Evolutionary conservation across 2,797 vertebrate genomes (phyloP).

Genomic region (Danio jaintianensis): DNA sequence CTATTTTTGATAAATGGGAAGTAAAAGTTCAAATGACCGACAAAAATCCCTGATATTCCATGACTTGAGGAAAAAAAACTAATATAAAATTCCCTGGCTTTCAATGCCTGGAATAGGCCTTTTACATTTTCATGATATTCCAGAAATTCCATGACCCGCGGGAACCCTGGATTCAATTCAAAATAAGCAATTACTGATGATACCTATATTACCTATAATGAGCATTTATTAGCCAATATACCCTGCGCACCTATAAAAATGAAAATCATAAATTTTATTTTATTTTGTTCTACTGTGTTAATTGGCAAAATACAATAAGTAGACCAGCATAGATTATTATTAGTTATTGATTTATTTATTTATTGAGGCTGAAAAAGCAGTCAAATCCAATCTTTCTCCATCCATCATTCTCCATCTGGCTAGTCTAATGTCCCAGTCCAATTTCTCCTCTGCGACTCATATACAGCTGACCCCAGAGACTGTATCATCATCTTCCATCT

Average conservation of each 20-base stretch:
- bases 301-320: neutral
- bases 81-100: too few species aligned
- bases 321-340: neutral
- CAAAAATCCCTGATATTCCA: too few species aligned
- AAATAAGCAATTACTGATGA: too few species aligned
- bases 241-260: neutral
- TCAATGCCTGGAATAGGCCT: too few species aligned
- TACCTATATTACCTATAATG: too few species aligned
- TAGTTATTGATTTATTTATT: neutral
- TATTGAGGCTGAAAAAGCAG: conserved; percentile 7
- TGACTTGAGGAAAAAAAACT: too few species aligned
- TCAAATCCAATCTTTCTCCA: conserved; percentile 23
- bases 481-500: neutral
- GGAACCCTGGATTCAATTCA: too few species aligned
- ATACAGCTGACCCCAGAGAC: conserved; percentile 40
- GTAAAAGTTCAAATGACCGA: too few species aligned
- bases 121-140: too few species aligned
- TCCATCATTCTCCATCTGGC: conserved; percentile 33
- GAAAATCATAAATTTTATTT: neutral
- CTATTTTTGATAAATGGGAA: too few species aligned
- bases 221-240: too few species aligned
- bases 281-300: neutral
- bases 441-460: conserved; percentile 30
- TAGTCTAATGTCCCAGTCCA: conserved; percentile 25
- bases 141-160: too few species aligned